Evolutionary conservation across 2,797 vertebrate genomes (phyloP).

Genomic region (Rhynchonycteris naso): DNA sequence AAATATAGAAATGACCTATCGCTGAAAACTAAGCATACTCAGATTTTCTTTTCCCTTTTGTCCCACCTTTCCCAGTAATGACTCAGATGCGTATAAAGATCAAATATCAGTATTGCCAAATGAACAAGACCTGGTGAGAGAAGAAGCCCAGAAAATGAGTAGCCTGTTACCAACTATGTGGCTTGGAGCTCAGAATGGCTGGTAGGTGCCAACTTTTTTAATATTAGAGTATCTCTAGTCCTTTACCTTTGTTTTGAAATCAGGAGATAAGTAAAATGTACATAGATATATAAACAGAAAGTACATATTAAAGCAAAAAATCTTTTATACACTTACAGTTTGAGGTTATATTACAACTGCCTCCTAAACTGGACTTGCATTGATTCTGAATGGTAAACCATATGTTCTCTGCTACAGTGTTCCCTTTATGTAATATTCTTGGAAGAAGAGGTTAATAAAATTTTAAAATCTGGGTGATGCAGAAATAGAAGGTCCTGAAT

Average conservation of each 20-base stretch:
- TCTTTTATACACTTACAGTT: background rate
- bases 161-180: constrained; percentile 98
- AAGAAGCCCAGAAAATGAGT: constrained; percentile 99
- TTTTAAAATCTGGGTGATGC: constrained; percentile 13
- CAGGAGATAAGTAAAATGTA: background rate
- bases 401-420: constrained; percentile 32
- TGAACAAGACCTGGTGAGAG: constrained; percentile 95
- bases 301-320: background rate
- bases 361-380: constrained; percentile 14
- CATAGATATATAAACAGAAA: background rate
- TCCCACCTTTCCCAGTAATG: constrained; percentile 83
- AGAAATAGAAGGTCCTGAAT: constrained; percentile 20
- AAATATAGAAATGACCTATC: constrained; percentile 4
- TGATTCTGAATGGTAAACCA: constrained; percentile 56
- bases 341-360: background rate
- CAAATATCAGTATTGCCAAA: constrained; percentile 88
- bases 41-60: background rate
- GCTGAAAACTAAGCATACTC: constrained; percentile 8
- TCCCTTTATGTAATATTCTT: constrained; percentile 50
- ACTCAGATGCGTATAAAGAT: constrained; percentile 93
- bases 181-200: constrained; percentile 98
- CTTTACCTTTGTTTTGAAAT: constrained; percentile 36
- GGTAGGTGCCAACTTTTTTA: constrained; percentile 84
- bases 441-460: constrained; percentile 38
- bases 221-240: background rate